Conservation (phyloP, 2,888 invertebrate genomes). For the Phymatocera aterrima region DNA sequence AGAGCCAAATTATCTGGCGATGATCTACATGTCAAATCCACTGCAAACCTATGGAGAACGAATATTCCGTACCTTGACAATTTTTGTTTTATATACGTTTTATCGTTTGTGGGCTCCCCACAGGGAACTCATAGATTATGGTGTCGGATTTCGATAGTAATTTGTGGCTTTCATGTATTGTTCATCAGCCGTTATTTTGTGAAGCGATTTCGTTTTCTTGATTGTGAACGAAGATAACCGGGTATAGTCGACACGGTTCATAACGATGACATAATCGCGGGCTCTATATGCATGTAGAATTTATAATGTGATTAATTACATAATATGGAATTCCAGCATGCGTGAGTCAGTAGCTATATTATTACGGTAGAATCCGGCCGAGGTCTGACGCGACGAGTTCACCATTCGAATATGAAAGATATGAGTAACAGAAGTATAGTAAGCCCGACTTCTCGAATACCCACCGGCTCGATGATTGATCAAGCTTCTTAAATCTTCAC, state of each 20-base stretch:
- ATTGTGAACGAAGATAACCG: not conserved
- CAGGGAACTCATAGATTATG: not conserved
- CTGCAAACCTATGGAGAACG: slow-evolving; percentile 77
- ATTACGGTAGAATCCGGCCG: not conserved
- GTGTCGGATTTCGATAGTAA: not conserved
- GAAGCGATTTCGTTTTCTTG: not conserved
- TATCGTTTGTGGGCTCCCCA: not conserved
- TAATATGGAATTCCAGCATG: not conserved
- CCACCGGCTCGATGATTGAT: no score
- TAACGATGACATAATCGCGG: not conserved
- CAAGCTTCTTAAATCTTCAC: no score
- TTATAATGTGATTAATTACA: not conserved
- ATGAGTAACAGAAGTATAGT: no score
- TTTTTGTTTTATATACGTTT: not conserved
- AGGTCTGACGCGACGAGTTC: not conserved
- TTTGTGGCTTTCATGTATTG: not conserved
- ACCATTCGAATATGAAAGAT: not conserved
- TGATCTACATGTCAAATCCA: slow-evolving; percentile 78
- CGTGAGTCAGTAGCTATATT: not conserved
- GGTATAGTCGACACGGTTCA: not conserved
- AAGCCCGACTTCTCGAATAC: no score
- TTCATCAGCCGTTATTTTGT: not conserved
- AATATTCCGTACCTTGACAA: not conserved
- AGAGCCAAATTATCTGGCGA: slow-evolving; percentile 80
- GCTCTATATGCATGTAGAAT: not conserved